phyloP scores from a whole-genome alignment of 2,113 vertebrate genomes.

The Phrynosoma platyrhinos region DNA sequence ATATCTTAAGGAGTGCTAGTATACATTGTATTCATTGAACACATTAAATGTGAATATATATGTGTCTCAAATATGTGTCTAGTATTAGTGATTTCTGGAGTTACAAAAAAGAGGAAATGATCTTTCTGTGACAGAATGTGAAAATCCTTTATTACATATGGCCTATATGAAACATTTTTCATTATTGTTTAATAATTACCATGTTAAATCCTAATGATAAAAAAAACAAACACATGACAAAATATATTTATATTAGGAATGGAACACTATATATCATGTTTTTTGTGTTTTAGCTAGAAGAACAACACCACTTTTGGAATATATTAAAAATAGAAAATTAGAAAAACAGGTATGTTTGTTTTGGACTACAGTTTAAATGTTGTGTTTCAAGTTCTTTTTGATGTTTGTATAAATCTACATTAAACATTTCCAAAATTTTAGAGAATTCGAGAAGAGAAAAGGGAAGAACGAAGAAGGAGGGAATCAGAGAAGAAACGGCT shows the following conservation, averaged over 20 bases:
- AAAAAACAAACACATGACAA: slow-evolving; percentile 47
- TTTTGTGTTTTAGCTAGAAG: slow-evolving; percentile 90
- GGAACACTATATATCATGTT: slow-evolving; percentile 66
- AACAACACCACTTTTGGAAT: slow-evolving; percentile 97
- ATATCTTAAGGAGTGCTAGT: too few relatives aligned
- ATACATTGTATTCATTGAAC: too few relatives aligned
- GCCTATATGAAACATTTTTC: slow-evolving; percentile 33
- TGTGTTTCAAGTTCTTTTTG: slow-evolving; percentile 47
- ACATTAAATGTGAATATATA: too few relatives aligned
- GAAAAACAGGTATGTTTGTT: slow-evolving; percentile 93
- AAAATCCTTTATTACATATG: slow-evolving; percentile 33
- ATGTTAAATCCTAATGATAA: slow-evolving; percentile 47
- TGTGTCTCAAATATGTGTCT: not conserved
- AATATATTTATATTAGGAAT: slow-evolving; percentile 67
- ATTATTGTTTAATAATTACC: slow-evolving; percentile 48
- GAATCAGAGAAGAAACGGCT: slow-evolving; percentile 94
- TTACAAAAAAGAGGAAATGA: slow-evolving; percentile 17
- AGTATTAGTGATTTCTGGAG: slow-evolving; percentile 22
- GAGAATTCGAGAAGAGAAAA: slow-evolving; percentile 96
- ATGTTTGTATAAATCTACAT: slow-evolving; percentile 28
- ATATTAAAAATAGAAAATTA: slow-evolving; percentile 98
- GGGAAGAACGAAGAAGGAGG: slow-evolving; percentile 92
- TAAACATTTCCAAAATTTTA: slow-evolving; percentile 62
- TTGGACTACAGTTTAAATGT: slow-evolving; percentile 61
- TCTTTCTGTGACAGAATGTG: slow-evolving; percentile 48